These are phyloP conservation scores for Mellivora capensis DNA, from an alignment of 2,113 vertebrate genomes.

Conservation along the genomic window DNA sequence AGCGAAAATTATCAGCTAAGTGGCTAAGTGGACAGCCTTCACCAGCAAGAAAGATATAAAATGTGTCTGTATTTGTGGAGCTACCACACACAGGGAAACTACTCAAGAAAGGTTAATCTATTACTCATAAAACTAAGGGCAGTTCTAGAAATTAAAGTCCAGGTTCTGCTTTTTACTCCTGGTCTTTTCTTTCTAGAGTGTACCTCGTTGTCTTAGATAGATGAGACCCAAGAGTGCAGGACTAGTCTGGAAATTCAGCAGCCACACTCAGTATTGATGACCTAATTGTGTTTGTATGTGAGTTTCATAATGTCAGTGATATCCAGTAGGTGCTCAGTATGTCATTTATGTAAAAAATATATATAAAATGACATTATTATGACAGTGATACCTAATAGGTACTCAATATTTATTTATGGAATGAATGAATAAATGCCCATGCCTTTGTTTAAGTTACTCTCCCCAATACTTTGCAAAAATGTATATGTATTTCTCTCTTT, in stretches of 20 bases:
- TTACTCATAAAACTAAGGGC: background rate
- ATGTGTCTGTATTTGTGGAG: background rate
- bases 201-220: background rate
- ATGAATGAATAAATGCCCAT: background rate
- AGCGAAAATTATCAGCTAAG: conserved; percentile 1
- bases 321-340: background rate
- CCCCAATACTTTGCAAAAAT: background rate
- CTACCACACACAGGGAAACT: background rate
- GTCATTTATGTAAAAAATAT: background rate
- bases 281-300: background rate
- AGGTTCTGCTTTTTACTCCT: background rate
- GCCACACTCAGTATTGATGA: background rate
- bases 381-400: background rate
- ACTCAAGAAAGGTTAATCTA: background rate
- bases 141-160: background rate
- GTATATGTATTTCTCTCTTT: background rate
- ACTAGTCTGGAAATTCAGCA: background rate
- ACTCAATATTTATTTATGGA: background rate
- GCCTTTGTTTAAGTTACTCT: background rate
- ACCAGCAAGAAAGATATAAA: background rate
- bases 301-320: background rate
- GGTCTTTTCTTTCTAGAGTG: background rate
- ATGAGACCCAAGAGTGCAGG: background rate
- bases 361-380: background rate
- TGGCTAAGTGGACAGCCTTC: background rate